Evolutionary conservation across 2,797 vertebrate genomes (phyloP).

Genomic region (Glossophaga mutica): DNA sequence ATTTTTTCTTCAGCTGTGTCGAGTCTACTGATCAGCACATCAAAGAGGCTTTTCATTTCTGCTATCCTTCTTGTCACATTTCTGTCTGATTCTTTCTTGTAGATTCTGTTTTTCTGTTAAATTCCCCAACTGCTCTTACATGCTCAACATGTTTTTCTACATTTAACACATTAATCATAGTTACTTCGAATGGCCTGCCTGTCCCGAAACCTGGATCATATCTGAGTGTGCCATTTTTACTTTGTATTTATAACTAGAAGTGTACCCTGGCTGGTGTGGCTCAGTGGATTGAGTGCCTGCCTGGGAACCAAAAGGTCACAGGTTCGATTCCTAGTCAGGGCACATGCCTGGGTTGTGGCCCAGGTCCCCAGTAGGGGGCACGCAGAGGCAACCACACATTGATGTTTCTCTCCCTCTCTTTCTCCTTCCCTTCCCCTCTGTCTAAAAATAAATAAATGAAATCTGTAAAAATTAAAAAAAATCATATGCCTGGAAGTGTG

Average conservation of each 20-base stretch:
- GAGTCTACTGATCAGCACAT: too few relatives aligned
- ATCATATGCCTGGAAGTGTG: background rate
- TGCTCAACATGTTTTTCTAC: background rate
- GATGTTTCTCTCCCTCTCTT: too few relatives aligned
- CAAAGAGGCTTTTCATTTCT: background rate
- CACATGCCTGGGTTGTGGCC: too few relatives aligned
- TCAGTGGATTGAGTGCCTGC: too few relatives aligned
- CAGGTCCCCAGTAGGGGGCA: too few relatives aligned
- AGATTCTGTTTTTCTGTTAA: background rate
- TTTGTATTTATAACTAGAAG: background rate
- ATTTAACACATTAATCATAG: background rate
- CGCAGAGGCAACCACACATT: too few relatives aligned
- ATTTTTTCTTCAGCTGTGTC: background rate
- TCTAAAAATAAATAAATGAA: too few relatives aligned
- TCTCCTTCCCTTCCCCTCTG: too few relatives aligned
- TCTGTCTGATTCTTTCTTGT: background rate
- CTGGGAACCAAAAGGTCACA: too few relatives aligned
- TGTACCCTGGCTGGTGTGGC: too few relatives aligned
- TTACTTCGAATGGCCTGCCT: background rate
- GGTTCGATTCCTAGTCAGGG: too few relatives aligned
- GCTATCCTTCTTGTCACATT: background rate
- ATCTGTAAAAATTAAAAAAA: too few relatives aligned
- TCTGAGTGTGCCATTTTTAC: background rate
- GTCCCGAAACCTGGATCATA: background rate
- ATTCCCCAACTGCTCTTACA: background rate